These are phyloP conservation scores for Albula glossodonta DNA, from an alignment of 2,113 vertebrate species.

Conservation along the genomic window DNA sequence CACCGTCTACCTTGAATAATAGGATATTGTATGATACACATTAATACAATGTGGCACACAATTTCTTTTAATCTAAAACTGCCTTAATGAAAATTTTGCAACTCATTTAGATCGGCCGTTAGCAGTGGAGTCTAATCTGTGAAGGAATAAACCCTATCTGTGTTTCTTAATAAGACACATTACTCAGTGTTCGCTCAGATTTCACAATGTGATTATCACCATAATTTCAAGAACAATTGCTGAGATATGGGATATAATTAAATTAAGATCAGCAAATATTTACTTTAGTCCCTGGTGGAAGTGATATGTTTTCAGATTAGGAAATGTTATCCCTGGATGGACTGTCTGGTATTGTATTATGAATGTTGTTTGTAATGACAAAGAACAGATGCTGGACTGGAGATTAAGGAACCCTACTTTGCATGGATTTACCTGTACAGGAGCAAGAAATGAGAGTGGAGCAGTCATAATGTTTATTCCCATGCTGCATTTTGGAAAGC, in stretches of 20 bases:
- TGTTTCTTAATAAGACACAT: conserved; percentile 26
- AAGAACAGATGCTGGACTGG: not conserved
- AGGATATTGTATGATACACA: not conserved
- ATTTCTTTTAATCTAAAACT: conserved; percentile 15
- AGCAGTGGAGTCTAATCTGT: conserved; percentile 9
- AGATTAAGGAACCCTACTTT: not conserved
- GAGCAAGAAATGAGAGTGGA: not conserved
- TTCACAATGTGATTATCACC: conserved; percentile 26
- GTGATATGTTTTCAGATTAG: not conserved
- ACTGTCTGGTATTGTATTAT: not conserved
- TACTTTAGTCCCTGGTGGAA: not conserved
- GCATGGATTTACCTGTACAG: not conserved
- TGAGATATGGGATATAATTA: not conserved
- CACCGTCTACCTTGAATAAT: not conserved
- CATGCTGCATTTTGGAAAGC: not conserved
- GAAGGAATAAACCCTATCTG: not conserved
- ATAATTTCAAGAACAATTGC: not conserved
- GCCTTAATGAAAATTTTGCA: conserved; percentile 19
- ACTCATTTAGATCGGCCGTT: conserved; percentile 10
- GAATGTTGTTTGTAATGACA: not conserved
- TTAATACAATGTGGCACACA: conserved; percentile 9
- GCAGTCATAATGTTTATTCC: not conserved
- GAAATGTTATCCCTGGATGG: not conserved
- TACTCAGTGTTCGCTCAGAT: conserved; percentile 21
- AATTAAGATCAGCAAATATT: conserved; percentile 33